Base-by-base conservation (phyloP, 2,113 vertebrate genomes). In the Macroglossus sobrinus region DNA sequence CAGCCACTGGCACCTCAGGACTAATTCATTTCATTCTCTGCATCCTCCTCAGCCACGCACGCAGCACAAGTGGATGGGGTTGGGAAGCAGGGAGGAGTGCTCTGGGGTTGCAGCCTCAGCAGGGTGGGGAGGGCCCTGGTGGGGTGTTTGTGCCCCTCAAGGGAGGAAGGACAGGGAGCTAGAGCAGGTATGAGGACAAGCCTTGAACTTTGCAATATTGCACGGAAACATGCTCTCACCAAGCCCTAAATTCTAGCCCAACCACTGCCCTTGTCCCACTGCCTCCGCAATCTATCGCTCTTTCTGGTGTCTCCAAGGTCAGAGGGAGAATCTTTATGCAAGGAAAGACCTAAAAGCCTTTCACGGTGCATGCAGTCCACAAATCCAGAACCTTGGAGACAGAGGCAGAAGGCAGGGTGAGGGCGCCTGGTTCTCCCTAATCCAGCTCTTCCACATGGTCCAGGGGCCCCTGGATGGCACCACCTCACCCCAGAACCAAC, bases 301-400 rank as follows among this genome's bases (percentile, higher is more conserved):
- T 26, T 38, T 40, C 82, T 28, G 9, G 38, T 11, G 8, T n/a
- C 55, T 50, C 12, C 11, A 38, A 35, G 66, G 79, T 47, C n/a
- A 55, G 59, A 89, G 74, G 55, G 24, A 78, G 35, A 78, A 68
- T 15, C 55, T 74, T 53, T 13, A 33, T 22, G 28, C 47, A 18
- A 78, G 66, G 71, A 91, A 90, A 94, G 13, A 2, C 61, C 50
- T 47, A n/a, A 30, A 68, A 63, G 74, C 30, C 30, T 74, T 84
- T 47, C 40, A 68, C 15, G 18, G 47, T n/a, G 11, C 38, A 63
- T 30, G 11, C 38, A 57, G 40, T 30, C 24, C 47, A 8, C 38
- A 55, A 43, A 59, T 45, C 35, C 43, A 47, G 53, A 87, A 15
- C 30, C n/a, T 33, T 13, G 16, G n/a, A 18, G 28, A 47, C 9